These are phyloP conservation scores for Catocala sponsa DNA, from an alignment of 2,888 invertebrate genomes.

Conservation along the genomic window DNA sequence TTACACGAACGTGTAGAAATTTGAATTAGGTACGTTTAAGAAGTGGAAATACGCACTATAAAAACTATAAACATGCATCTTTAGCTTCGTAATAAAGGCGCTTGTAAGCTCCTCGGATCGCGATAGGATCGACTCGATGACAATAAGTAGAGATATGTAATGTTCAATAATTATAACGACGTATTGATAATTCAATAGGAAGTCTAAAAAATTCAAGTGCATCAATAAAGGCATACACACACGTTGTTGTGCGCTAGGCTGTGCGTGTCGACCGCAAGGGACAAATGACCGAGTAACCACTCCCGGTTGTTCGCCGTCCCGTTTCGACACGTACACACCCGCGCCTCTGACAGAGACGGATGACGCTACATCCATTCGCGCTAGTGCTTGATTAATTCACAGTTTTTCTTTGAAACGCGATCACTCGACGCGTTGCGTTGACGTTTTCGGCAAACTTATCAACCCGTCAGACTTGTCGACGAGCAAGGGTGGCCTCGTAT, in stretches of 20 bases:
- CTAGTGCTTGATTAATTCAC: conserved; percentile 82
- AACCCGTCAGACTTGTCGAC: conserved; percentile 65
- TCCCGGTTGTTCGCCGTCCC: conserved; percentile 74
- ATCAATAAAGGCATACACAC: conserved; percentile 58
- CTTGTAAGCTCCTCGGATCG: conserved; percentile 2
- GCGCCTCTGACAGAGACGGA: conserved; percentile 76
- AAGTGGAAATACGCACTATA: conserved; percentile 6
- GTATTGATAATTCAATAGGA: conserved; percentile 24
- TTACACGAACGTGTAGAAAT: conserved; percentile 15
- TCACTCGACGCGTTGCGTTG: conserved; percentile 69
- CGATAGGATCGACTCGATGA: conserved; percentile 2
- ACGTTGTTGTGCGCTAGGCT: conserved; percentile 63
- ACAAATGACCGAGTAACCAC: conserved; percentile 82
- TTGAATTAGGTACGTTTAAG: conserved; percentile 12
- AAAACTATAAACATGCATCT: conserved; percentile 8
- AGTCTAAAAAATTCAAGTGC: conserved; percentile 44
- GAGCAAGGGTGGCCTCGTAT: conserved; percentile 52
- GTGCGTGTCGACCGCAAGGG: conserved; percentile 75
- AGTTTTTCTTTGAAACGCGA: conserved; percentile 82
- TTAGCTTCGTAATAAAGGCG: conserved; percentile 2
- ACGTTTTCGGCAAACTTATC: conserved; percentile 77
- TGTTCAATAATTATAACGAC: conserved; percentile 11
- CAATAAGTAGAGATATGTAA: conserved; percentile 12
- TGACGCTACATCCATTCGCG: conserved; percentile 73
- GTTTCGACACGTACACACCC: conserved; percentile 63